Evolutionary conservation across 2,797 vertebrate species (phyloP), one percentile per base, ranked within the genome.

Genomic region (Sarcophilus harrisii): DNA sequence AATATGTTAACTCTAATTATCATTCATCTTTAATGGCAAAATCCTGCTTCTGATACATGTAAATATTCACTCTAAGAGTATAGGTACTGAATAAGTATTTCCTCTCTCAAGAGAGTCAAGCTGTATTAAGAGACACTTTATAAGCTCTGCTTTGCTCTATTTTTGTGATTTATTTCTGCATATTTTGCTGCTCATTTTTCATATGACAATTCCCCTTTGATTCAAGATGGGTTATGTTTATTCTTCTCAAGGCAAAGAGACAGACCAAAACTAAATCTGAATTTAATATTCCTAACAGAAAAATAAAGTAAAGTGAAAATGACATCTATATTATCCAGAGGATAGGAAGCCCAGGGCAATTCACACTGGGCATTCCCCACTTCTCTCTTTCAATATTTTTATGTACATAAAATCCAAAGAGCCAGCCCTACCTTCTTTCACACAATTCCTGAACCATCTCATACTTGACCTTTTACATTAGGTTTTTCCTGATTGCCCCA

Each of bases 231-330:
- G 87, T 92, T 94, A 94, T 90, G 49, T 91, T 93, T 97, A 94
- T 95, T 96, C 81, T 95, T 97, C 93, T 52, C 95, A 93, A 87
- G 96, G 96, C 81, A 60, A 90, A 97, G 62, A 94, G 96, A 95
- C 92, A 87, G 73, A 93, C 95, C 91, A 96, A 97, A 97, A 96
- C 21, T 94, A 97, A 95, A 96, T 96, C 96, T 93, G 92, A 95
- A 94, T 97, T 96, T 97, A 94, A 94, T 95, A 95, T 93, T 87
- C 95, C 60, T n/a, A 97, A 96, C 96, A 97, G 91, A 93, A 97
- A 96, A 89, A 96, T 96, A 97, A 93, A 59, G n/a, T 14, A 96
- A 58, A 21, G 81, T 54, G 54, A 32, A 60, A 97, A 52, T 81
- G 91, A 94, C 57, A 95, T 52, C 38, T 29, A 95, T 57, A 91